These are phyloP conservation scores for Drosophila falleni DNA, from an alignment of 2,888 invertebrate genomes.

Conservation along the genomic window DNA sequence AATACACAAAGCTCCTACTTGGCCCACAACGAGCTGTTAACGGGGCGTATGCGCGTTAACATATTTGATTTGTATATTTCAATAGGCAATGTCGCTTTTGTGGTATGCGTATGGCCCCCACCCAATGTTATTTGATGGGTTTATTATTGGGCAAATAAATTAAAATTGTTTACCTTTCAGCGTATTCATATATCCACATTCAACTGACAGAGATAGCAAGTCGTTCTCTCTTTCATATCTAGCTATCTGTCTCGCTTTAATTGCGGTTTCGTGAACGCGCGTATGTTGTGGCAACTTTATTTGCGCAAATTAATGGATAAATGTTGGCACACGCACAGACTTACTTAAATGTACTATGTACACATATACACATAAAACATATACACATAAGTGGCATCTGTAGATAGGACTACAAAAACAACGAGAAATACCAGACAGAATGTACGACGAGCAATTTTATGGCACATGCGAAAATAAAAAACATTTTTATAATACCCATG, in stretches of 20 bases:
- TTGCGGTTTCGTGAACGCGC: conserved; percentile 71
- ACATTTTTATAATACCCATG: not conserved
- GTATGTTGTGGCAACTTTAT: conserved; percentile 75
- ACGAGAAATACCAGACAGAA: conserved; percentile 7
- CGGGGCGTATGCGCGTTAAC: conserved; percentile 56
- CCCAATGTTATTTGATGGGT: conserved; percentile 63
- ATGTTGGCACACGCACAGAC: conserved; percentile 49
- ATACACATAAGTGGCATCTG: conserved; percentile 28
- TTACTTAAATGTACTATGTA: conserved; percentile 8
- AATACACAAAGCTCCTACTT: conserved; percentile 20
- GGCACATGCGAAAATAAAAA: conserved; percentile 49
- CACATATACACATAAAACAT: not conserved
- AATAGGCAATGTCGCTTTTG: conserved; percentile 34
- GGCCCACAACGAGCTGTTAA: conserved; percentile 51
- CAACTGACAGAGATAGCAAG: conserved; percentile 23
- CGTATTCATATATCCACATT: conserved; percentile 32
- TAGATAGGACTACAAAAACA: conserved; percentile 26
- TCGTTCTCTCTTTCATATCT: conserved; percentile 4
- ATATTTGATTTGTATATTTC: conserved; percentile 60
- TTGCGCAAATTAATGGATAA: conserved; percentile 77
- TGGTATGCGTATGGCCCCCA: conserved; percentile 8
- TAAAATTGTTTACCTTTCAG: conserved; percentile 78
- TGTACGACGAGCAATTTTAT: conserved; percentile 14
- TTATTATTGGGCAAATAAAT: conserved; percentile 78
- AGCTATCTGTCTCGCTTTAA: conserved; percentile 45